Base-by-base conservation (phyloP, 2,797 vertebrate genomes). In the Serranus cabrilla region DNA sequence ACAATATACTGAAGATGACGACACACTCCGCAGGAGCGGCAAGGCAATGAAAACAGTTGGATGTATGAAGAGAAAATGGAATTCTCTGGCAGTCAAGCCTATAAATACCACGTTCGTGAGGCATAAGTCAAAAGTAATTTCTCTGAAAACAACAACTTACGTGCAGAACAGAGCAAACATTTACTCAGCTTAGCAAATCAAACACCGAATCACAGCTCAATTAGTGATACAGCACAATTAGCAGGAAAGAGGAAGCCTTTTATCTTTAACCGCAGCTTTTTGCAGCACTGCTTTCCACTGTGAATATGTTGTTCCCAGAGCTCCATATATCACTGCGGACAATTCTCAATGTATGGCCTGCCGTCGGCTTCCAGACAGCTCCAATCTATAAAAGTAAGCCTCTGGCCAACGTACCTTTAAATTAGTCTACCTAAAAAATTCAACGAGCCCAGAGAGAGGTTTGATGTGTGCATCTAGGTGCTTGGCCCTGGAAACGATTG, bases 351-450 rank as follows among this genome's bases (percentile, higher is more conserved):
- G 68, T 61, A 82, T 73, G 56, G 58, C 63, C 69, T 9, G 69
- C 78, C 5, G 10, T 54, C 21, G 2, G 58, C 58, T 81, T 78
- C 43, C 40, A 78, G 83, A 74, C 62, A 49, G 60, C 57, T 60
- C 56, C 71, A 45, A 87, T 88, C 85, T 64, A 87, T 86, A 84
- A 87, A 74, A 74, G 57, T 62, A 17, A 76, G 82, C 84, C 71
- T 67, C 61, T 58, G 81, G 82, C 80, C 71, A 57, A 46, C 7
- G 39, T 27, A 83, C 59, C 78, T 85, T 81, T 81, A 82, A 87
- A 89, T 88, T 69, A 88, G 69, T 72, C 73, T 7, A 55, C 52
- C 78, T 87, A 71, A 88, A 91, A 83, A 77, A 87, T 85, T 84
- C 80, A 87, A 61, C 67, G 64, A 71, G 71, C 76, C 73, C 58